Percentiles rank a stretch among this genome's conserved stretches.
These are phyloP conservation scores for Hippasteria phrygiana DNA, from an alignment of 53 echinoderm and acorn worm genomes.

Conservation along the genomic window DNA sequence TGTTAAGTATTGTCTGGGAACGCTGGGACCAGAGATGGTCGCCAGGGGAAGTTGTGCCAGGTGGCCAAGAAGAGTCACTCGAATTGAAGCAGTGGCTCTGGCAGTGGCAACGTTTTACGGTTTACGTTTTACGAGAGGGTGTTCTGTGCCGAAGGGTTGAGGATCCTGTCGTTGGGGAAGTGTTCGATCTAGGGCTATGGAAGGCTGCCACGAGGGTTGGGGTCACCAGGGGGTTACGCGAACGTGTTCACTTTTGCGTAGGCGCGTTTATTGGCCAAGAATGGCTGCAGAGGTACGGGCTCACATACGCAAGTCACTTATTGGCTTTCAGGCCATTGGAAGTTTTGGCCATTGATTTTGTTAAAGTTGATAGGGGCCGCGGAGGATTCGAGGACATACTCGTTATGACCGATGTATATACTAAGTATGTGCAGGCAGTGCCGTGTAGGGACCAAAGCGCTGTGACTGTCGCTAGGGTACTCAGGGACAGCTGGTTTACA, in stretches of 20 bases:
- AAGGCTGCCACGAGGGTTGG: slow-evolving; percentile 59
- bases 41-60: slow-evolving; percentile 9
- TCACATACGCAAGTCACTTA: slow-evolving; percentile 44
- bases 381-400: slow-evolving; percentile 69
- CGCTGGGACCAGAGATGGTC: slow-evolving; percentile 28
- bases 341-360: slow-evolving; percentile 70
- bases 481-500: slow-evolving; percentile 75
- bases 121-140: slow-evolving; percentile 3
- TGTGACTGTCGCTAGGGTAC: slow-evolving; percentile 67
- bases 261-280: slow-evolving; percentile 69
- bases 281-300: slow-evolving; percentile 47
- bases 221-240: slow-evolving; percentile 71
- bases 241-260: slow-evolving; percentile 43
- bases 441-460: slow-evolving; percentile 78
- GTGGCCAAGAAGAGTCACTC: neutral
- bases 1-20: slow-evolving; percentile 15
- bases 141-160: slow-evolving; percentile 25
- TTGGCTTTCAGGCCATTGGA: slow-evolving; percentile 69
- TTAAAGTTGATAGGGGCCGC: slow-evolving; percentile 31
- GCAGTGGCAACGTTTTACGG: slow-evolving; percentile 11
- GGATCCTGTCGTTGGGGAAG: slow-evolving; percentile 18
- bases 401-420: slow-evolving; percentile 69
- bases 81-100: slow-evolving; percentile 18
- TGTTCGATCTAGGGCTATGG: neutral
- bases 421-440: slow-evolving; percentile 73